Evolutionary conservation across 2,113 vertebrate species (phyloP), one percentile per base, ranked within the genome.

Genomic region (Phoxinus phoxinus): DNA sequence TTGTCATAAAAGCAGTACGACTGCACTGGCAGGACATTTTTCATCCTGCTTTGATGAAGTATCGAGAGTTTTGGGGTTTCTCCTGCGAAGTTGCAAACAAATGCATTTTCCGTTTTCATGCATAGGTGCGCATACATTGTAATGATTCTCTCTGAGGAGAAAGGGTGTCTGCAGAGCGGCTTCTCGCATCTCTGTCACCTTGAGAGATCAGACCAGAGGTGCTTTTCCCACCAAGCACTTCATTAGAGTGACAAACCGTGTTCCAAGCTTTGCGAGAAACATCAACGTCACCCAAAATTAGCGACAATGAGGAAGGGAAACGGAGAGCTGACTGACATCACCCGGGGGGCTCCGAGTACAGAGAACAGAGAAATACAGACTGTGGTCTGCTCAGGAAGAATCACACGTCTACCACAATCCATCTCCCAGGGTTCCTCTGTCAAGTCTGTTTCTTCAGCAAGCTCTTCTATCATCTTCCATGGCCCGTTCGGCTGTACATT

Each of bases 171-270:
- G 56, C 79, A 37, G 73, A 72, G 51, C 32, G 44, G 30, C 48
- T 85, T 58, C 77, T 69, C n/a, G 1, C 12, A 15, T 78, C 77
- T 74, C 81, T 82, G 77, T 85, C 63, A 89, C 84, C 72, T 71
- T 81, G 77, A 87, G 86, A 81, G 76, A 86, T 87, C 76, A 81
- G 10, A 77, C 81, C 65, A 53, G 76, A 77, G 78, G 80, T 56
- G 51, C 56, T 32, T 76, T 74, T 69, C 58, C 84, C 53, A 78
- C 58, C 44, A 63, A 85, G 75, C 83, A 85, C 75, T 87, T 81
- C 80, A 86, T 87, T 88, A 82, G 71, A 65, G 72, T 80, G 86
- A 87, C 89, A 77, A 87, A 86, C 72, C 41, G 21, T 77, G 30
- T 69, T 56, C 79, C 7, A 56, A 56, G 48, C 67, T n/a, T n/a